These are phyloP conservation scores for Pituophis catenifer DNA, from an alignment of 2,113 vertebrate genomes.

Conservation along the genomic window DNA sequence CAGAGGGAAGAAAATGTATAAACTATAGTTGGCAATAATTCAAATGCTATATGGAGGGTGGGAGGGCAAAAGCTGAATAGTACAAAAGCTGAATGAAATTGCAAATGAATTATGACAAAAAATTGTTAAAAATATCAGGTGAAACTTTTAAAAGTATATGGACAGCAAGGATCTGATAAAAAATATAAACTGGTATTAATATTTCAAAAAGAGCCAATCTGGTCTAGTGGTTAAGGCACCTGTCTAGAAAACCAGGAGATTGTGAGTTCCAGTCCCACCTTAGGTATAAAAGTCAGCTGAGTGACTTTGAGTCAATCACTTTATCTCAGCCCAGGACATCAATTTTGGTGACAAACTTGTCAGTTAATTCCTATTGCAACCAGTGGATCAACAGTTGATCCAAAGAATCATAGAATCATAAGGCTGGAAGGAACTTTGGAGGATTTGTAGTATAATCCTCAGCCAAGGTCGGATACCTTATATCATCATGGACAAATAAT, in stretches of 20 bases:
- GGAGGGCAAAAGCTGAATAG: background rate
- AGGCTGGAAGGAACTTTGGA: background rate
- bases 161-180: background rate
- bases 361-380: background rate
- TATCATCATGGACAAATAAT: background rate
- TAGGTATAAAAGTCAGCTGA: background rate
- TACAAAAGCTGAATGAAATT: constrained; percentile 4
- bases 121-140: background rate
- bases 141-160: background rate
- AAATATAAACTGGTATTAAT: background rate
- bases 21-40: constrained; percentile 43
- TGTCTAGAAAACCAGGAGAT: background rate
- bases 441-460: no score
- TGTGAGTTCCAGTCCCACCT: background rate
- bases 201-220: background rate
- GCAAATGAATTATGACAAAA: background rate
- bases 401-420: background rate
- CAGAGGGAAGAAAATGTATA: constrained; percentile 36
- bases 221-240: background rate
- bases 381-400: background rate
- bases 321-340: background rate
- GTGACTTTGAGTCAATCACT: background rate
- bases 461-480: background rate
- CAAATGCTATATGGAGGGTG: background rate
- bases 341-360: background rate